A percentile compares a stretch with the other conserved stretches of the same genome.
phyloP scores from a whole-genome alignment of 2,113 vertebrate species.

The Fregetta grallaria region DNA sequence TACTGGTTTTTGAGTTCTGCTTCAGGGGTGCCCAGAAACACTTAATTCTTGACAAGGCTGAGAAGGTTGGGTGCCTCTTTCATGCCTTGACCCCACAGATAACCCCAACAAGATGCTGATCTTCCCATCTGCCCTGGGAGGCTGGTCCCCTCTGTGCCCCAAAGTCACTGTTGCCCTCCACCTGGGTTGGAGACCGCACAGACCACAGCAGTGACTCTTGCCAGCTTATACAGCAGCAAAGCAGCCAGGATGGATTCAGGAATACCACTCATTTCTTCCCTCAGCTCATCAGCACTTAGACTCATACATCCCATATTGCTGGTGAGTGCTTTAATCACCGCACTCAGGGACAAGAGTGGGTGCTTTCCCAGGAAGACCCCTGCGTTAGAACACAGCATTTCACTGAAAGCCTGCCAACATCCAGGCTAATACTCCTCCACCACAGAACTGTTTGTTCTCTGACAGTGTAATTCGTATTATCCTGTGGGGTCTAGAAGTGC shows the following conservation, averaged over 20 bases:
- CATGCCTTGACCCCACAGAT: no score
- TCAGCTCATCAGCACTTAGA: background rate
- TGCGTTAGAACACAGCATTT: background rate
- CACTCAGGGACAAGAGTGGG: background rate
- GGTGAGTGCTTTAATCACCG: background rate
- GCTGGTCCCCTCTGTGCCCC: background rate
- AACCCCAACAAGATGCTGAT: background rate
- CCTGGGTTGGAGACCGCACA: background rate
- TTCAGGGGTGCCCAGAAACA: background rate
- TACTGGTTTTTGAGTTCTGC: background rate
- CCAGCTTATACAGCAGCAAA: background rate
- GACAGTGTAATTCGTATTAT: background rate
- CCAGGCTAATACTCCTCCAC: background rate
- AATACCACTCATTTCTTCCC: slow-evolving; percentile 28
- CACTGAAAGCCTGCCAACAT: background rate
- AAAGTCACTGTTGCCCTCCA: background rate
- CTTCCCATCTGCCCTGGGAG: background rate
- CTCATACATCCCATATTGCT: background rate
- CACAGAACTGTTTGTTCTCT: slow-evolving; percentile 8
- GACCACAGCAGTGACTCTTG: background rate
- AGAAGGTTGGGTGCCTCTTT: background rate
- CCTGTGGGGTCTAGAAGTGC: background rate
- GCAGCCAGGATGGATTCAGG: background rate
- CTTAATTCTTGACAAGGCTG: background rate
- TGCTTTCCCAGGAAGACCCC: slow-evolving; percentile 43